Evolutionary conservation across 23 tunicate genomes (phyloP), one percentile per base, ranked within the genome.

Genomic region (Phallusia fumigata): DNA sequence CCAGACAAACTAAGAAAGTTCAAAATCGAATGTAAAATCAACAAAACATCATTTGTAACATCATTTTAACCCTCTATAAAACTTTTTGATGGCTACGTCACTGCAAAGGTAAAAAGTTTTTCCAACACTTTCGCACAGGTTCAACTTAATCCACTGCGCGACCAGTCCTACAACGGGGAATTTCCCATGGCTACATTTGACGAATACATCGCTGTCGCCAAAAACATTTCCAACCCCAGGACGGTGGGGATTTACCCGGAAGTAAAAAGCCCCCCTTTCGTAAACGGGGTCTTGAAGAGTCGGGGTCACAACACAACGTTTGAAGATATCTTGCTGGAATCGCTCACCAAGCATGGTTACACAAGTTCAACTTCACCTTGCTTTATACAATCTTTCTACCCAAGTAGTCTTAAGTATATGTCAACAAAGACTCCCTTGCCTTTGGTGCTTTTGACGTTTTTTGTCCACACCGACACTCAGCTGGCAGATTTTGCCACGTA

Each of bases 201-300:
- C 44, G 95, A 94, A 21, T 89, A 89, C 78, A 73, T 94, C 32
- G 95, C 88, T 12, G 91, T 87, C 2, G 98, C 95, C 11, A 65
- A 89, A 32, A 83, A 83, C 36, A 53, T 52, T 15, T 64, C 58
- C 35, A 80, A 80, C n/a, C 30, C 34, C 0, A 64, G 90, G 18
- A 89, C 87, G 0, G 53, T 93, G 50, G 98, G 98, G 32, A 89
- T 94, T 72, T 94, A 94, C 82, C 98, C 98, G 0, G 98, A 94
- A 76, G 82, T 88, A 34, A 94, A 94, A 79, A 50, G 32, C 19
- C 95, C 98, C 21, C 30, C 76, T 6, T 89, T 86, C 45, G 83
- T 89, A 79, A 89, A 94, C 83, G 24, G 32, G 10, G 35, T 31
- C 52, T 78, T 93, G 0, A 24, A 47, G 3, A 35, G 64, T 35